Percentiles rank a stretch among this genome's conserved stretches.
phyloP scores from a whole-genome alignment of 2,888 invertebrate genomes.

The Chloroclysta siterata region DNA sequence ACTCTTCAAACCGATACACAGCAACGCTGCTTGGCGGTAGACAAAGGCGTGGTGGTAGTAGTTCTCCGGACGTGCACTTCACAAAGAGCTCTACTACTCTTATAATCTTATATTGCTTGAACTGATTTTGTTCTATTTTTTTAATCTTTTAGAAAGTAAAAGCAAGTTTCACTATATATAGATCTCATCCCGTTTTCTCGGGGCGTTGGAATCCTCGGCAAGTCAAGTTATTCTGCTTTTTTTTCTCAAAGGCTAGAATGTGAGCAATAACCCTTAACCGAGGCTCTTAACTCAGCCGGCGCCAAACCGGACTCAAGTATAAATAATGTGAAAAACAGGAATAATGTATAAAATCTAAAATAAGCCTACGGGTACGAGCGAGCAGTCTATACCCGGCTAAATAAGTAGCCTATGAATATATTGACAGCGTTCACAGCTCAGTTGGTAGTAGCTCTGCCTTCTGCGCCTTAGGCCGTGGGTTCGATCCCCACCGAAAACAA shows the following conservation, averaged over 20 bases:
- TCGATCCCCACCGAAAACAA: too few species aligned
- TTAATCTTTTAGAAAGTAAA: not conserved
- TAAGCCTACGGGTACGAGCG: not conserved
- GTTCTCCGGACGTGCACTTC: too few species aligned
- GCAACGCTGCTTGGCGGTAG: too few species aligned
- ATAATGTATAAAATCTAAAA: not conserved
- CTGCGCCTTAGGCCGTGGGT: too few species aligned
- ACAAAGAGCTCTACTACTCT: too few species aligned
- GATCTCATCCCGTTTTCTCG: not conserved
- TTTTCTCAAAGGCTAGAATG: constrained; percentile 1
- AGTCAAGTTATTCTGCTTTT: not conserved
- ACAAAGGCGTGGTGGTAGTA: too few species aligned
- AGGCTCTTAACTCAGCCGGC: not conserved
- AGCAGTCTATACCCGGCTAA: too few species aligned
- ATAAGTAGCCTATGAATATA: not conserved
- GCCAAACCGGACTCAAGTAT: not conserved
- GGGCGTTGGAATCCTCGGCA: not conserved
- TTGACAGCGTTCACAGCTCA: too few species aligned
- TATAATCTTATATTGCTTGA: too few species aligned
- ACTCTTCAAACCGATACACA: too few species aligned
- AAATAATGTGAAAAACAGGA: constrained; percentile 3
- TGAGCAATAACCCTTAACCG: not conserved
- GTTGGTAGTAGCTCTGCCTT: too few species aligned
- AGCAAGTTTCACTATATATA: not conserved
- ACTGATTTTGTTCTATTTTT: not conserved